phyloP scores from a whole-genome alignment of 2,113 vertebrate species.

The Psophia crepitans region DNA sequence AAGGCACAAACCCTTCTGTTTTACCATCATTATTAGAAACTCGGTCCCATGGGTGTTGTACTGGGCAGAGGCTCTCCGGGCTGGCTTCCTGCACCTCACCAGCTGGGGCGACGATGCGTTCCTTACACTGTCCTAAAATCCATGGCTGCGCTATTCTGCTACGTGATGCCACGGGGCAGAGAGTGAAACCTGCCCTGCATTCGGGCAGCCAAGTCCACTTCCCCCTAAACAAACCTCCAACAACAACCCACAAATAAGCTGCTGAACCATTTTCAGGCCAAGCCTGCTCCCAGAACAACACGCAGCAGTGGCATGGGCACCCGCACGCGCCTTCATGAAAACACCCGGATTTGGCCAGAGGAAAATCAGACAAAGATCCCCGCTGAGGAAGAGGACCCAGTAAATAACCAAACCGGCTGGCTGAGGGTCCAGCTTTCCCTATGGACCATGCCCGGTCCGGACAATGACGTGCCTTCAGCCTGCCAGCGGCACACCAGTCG shows the following conservation, averaged over 20 bases:
- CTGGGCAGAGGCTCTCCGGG: not conserved
- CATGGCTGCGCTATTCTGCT: constrained; percentile 17
- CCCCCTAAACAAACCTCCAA: not conserved
- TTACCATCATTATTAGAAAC: constrained; percentile 22
- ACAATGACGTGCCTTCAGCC: rapidly evolving
- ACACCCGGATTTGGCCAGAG: rapidly evolving
- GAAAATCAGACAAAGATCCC: not conserved
- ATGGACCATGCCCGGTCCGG: rapidly evolving
- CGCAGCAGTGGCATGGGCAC: not conserved
- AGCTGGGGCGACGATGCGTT: not conserved
- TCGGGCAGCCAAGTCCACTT: not conserved
- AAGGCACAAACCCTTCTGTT: too few relatives aligned
- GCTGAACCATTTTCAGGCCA: rapidly evolving
- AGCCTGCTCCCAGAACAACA: not conserved
- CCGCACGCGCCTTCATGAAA: not conserved
- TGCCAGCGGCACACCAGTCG: too few relatives aligned
- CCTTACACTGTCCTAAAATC: constrained; percentile 33
- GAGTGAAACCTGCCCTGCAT: too few relatives aligned
- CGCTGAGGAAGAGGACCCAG: not conserved
- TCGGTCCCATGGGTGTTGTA: constrained; percentile 7
- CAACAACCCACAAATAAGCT: rapidly evolving
- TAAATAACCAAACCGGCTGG: too few relatives aligned
- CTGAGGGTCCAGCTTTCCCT: not conserved
- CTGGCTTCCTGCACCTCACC: not conserved
- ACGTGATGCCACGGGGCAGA: not conserved